Conservation (phyloP, 2,888 invertebrate species). For the Clusia tigrina region DNA sequence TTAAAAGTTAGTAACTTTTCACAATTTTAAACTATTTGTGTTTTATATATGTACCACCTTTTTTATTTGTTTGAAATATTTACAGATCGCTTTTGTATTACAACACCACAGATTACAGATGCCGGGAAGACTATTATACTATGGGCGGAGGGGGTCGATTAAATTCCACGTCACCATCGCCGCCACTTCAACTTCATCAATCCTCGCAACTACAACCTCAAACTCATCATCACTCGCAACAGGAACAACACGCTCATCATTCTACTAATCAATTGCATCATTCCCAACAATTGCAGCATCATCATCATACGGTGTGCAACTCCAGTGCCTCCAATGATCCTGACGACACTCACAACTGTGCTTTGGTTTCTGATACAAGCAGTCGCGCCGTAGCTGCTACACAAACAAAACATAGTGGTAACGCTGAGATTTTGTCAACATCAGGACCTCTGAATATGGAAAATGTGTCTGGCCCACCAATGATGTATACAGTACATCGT, state of each 20-base stretch:
- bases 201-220: conserved; percentile 35
- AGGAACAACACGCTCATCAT: conserved; percentile 28
- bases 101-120: conserved; percentile 59
- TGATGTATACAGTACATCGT: conserved; percentile 64
- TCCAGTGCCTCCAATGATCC: conserved; percentile 44
- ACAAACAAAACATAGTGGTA: conserved; percentile 53
- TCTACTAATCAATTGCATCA: conserved; percentile 28
- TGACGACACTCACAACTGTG: conserved; percentile 53
- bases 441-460: conserved; percentile 42
- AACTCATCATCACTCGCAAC: conserved; percentile 37
- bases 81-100: conserved; percentile 61
- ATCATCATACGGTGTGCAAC: conserved; percentile 33
- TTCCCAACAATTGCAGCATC: conserved; percentile 39
- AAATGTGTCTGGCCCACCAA: conserved; percentile 54
- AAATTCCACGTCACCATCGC: conserved; percentile 38
- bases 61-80: background rate
- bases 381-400: conserved; percentile 55
- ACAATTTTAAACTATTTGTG: too few species aligned
- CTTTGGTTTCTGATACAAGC: conserved; percentile 41
- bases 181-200: conserved; percentile 41
- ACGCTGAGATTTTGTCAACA: conserved; percentile 38
- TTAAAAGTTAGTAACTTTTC: too few species aligned
- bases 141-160: conserved; percentile 45
- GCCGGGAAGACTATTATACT: conserved; percentile 60
- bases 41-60: too few species aligned